Evolutionary conservation across 1,140 invertebrate genomes (phyloP), one percentile per base, ranked within the genome.

Genomic region (Matsumurasca onukii): DNA sequence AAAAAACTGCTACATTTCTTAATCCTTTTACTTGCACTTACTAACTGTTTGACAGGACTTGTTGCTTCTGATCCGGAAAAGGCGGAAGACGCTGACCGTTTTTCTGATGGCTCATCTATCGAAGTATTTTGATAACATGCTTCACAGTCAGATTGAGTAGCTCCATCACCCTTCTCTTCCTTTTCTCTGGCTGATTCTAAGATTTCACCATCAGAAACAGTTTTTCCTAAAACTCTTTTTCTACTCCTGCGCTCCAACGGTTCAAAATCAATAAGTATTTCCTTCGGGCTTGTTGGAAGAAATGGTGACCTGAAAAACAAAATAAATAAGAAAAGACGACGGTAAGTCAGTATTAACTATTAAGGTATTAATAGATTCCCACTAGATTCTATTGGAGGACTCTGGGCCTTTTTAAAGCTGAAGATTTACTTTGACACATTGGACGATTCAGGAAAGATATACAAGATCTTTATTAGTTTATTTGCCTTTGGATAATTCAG

Each of bases 231-330:
- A n/a, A 85, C 78, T 74, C 86, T 81, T 73, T 86, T 85, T 76
- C 83, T 82, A 74, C 80, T 72, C 57, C 81, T 79, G 29, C 78
- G 75, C 49, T 81, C 76, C 31, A 70, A 62, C 24, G 75, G 75
- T 78, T 94, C 91, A 76, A 93, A 94, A 77, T 93, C 90, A 71
- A 94, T 93, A 55, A 94, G 87, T 67, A 94, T 93, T 80, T 94
- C 92, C 51, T 71, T 72, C 3, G 74, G 74, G 66, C 74, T 74
- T 15, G 72, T 63, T 27, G 73, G 66, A 13, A 70, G 34, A 64
- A 71, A 73, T 3, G 74, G 72, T 25, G 72, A 73, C 51, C 73
- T 75, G 68, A 70, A 48, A 45, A 65, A 31, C 15, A 57, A 25
- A 39, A 39, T 39, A 39, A 5, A n/a, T n/a, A n/a, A n/a, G n/a